Percentiles rank a stretch among this genome's conserved stretches.
phyloP scores from a whole-genome alignment of 2,113 vertebrate species.

The Romanogobio albipinnatus region DNA sequence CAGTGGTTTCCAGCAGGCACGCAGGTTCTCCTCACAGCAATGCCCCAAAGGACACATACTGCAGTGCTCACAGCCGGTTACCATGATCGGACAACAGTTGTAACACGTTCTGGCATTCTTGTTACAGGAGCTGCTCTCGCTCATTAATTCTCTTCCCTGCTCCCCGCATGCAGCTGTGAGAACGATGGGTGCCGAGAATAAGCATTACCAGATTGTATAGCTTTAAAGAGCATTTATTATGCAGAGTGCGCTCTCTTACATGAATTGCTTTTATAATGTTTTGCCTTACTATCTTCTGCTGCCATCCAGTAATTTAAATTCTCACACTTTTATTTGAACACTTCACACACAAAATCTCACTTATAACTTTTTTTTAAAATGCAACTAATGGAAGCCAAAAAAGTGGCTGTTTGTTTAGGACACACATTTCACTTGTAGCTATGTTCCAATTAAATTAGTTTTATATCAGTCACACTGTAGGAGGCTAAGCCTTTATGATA shows the following conservation, averaged over 20 bases:
- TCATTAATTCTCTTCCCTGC: slow-evolving; percentile 66
- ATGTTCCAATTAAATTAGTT: neutral
- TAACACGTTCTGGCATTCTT: slow-evolving; percentile 71
- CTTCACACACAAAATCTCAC: slow-evolving; percentile 21
- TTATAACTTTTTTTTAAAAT: neutral
- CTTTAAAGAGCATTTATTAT: slow-evolving; percentile 61
- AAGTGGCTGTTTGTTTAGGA: slow-evolving; percentile 8
- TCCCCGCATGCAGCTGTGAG: slow-evolving; percentile 41
- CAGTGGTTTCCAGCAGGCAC: neutral
- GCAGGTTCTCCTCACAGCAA: slow-evolving; percentile 25
- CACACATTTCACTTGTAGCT: slow-evolving; percentile 4
- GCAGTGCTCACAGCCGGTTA: slow-evolving; percentile 60
- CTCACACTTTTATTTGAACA: slow-evolving; percentile 55
- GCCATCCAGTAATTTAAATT: slow-evolving; percentile 47
- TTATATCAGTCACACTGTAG: neutral
- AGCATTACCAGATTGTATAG: slow-evolving; percentile 52
- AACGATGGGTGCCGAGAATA: slow-evolving; percentile 45
- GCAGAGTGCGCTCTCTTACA: slow-evolving; percentile 52
- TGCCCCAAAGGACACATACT: slow-evolving; percentile 61
- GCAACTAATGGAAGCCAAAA: slow-evolving; percentile 16
- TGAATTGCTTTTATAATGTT: slow-evolving; percentile 60
- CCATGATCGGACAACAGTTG: slow-evolving; percentile 53
- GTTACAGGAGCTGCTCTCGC: slow-evolving; percentile 67
- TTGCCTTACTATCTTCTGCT: slow-evolving; percentile 56
- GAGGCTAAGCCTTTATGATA: neutral